These are phyloP conservation scores for Clarias batrachus DNA, from an alignment of 2,113 vertebrate species.

Conservation along the genomic window DNA sequence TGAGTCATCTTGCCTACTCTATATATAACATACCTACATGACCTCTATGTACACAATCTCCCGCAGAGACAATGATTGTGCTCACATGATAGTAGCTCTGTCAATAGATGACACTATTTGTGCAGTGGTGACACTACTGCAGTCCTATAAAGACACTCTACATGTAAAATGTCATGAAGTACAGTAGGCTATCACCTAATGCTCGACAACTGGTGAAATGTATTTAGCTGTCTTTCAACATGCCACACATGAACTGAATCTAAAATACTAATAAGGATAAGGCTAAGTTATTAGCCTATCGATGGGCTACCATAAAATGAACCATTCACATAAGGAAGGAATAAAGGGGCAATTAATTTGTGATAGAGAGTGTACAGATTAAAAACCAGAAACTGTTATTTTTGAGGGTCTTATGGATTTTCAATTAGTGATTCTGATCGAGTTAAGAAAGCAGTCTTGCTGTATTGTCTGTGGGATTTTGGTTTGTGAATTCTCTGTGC, in stretches of 20 bases:
- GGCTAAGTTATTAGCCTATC: neutral
- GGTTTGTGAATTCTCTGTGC: neutral
- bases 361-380: neutral
- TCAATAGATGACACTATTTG: slow-evolving; percentile 25
- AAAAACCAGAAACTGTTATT: neutral
- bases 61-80: slow-evolving; percentile 26
- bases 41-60: slow-evolving; percentile 1
- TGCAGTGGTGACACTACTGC: neutral
- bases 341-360: too few relatives aligned
- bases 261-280: neutral
- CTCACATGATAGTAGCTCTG: slow-evolving; percentile 10
- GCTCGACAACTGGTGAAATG: neutral
- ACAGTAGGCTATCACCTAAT: neutral
- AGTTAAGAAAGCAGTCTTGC: neutral
- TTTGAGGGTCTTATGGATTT: neutral
- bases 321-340: too few relatives aligned
- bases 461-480: slow-evolving; percentile 12
- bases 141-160: neutral
- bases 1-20: neutral
- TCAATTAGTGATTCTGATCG: neutral
- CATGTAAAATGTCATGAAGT: slow-evolving; percentile 1
- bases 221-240: neutral
- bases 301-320: neutral
- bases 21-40: slow-evolving; percentile 1
- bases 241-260: neutral